These are phyloP conservation scores for Pteria penguin DNA, from an alignment of 2,888 invertebrate genomes.

Conservation along the genomic window DNA sequence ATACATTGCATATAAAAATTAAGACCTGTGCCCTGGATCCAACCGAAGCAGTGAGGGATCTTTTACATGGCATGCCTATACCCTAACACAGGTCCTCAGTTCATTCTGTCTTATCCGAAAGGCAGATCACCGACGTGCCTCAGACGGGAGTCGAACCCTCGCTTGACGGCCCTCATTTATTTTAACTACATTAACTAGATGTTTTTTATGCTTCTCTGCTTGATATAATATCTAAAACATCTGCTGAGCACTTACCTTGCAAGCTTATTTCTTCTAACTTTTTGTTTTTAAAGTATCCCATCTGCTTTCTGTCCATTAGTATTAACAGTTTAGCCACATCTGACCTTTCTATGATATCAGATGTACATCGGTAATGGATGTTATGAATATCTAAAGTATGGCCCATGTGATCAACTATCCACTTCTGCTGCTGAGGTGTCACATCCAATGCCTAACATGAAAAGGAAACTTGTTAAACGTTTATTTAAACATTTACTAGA, in stretches of 20 bases:
- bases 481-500: constrained; percentile 5
- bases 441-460: constrained; percentile 33
- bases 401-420: constrained; percentile 33
- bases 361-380: constrained; percentile 33
- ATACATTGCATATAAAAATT: no score
- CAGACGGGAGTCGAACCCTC: no score
- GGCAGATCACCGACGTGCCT: no score
- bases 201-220: no score
- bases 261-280: constrained; percentile 20
- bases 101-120: no score
- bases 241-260: constrained; percentile 19
- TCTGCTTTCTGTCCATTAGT: constrained; percentile 17
- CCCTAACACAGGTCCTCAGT: no score
- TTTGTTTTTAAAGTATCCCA: constrained; percentile 21
- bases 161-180: no score
- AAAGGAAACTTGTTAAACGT: constrained; percentile 9
- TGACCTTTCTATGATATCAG: constrained; percentile 19
- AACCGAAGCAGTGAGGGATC: no score
- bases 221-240: neutral
- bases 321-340: constrained; percentile 20
- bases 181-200: no score
- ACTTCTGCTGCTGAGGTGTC: constrained; percentile 33
- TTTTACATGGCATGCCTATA: no score
- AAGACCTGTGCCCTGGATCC: no score
- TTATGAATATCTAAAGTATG: constrained; percentile 42